Evolutionary conservation across 2,797 vertebrate species (phyloP).

Genomic region (Yasuhikotakia modesta): DNA sequence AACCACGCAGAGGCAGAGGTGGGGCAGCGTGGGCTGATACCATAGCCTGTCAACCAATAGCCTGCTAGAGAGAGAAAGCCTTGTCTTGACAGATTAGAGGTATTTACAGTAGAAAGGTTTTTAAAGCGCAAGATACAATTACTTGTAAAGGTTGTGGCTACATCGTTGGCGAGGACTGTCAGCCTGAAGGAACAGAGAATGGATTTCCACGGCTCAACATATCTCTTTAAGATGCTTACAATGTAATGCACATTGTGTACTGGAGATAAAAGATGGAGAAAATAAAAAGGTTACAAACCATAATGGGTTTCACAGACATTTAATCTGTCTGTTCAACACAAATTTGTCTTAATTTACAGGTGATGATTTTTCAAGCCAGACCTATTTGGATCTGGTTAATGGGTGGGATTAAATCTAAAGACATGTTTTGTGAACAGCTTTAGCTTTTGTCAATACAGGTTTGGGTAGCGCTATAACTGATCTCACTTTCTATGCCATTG

Average conservation of each 20-base stretch:
- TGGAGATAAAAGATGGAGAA: slow-evolving; percentile 18
- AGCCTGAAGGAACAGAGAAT: slow-evolving; percentile 22
- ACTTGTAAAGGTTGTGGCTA: slow-evolving; percentile 25
- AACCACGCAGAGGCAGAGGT: slow-evolving; percentile 64
- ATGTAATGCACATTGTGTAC: slow-evolving; percentile 1
- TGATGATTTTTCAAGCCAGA: slow-evolving; percentile 27
- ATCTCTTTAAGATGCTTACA: slow-evolving; percentile 8
- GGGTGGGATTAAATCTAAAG: slow-evolving; percentile 11
- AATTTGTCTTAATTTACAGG: slow-evolving; percentile 21
- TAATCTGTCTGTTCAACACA: slow-evolving; percentile 19
- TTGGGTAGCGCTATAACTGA: not conserved
- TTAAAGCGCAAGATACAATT: slow-evolving; percentile 38
- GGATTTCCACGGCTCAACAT: slow-evolving; percentile 12
- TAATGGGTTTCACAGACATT: slow-evolving; percentile 10
- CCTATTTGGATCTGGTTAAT: not conserved
- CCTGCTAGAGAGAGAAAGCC: slow-evolving; percentile 21
- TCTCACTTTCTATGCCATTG: not conserved
- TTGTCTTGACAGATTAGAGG: slow-evolving; percentile 36
- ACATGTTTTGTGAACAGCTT: not conserved
- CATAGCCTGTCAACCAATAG: slow-evolving; percentile 29
- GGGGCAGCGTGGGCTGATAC: slow-evolving; percentile 52
- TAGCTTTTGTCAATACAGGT: not conserved
- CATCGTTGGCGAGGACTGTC: slow-evolving; percentile 14
- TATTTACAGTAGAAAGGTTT: slow-evolving; percentile 31
- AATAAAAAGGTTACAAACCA: slow-evolving; percentile 1